Evolutionary conservation across 1,140 invertebrate genomes (phyloP).

Genomic region (Drosophila elegans): DNA sequence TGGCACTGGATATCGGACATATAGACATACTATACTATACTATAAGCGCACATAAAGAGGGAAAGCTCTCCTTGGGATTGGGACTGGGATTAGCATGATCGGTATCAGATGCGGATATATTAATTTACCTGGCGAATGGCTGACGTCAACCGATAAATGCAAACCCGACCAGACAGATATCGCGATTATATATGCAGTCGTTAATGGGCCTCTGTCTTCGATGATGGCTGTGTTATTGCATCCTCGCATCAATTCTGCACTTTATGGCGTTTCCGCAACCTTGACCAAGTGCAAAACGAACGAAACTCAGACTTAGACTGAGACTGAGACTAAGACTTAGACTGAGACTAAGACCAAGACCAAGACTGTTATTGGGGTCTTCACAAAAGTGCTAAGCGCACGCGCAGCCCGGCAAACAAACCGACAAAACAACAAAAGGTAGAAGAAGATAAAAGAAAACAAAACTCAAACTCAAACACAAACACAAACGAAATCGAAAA

Average conservation of each 20-base stretch:
- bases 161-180: slow-evolving; percentile 8
- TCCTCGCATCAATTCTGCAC: slow-evolving; percentile 39
- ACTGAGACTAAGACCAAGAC: too few species aligned
- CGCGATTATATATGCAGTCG: slow-evolving; percentile 7
- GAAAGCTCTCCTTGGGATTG: slow-evolving; percentile 39
- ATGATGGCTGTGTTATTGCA: slow-evolving; percentile 18
- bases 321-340: too few species aligned
- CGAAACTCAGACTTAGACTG: too few species aligned
- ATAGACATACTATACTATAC: too few species aligned
- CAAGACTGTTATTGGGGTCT: not conserved
- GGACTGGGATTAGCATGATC: slow-evolving; percentile 42
- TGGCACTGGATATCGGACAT: too few species aligned
- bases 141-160: slow-evolving; percentile 30
- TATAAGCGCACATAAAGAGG: too few species aligned
- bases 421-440: slow-evolving; percentile 9
- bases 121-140: slow-evolving; percentile 6
- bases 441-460: slow-evolving; percentile 1
- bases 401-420: slow-evolving; percentile 29
- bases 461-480: not conserved
- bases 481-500: too few species aligned
- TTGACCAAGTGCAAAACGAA: slow-evolving; percentile 37
- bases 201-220: slow-evolving; percentile 17
- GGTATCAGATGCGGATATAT: slow-evolving; percentile 33
- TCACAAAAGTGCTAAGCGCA: slow-evolving; percentile 42
- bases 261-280: slow-evolving; percentile 44